Base-by-base conservation (phyloP, 2,888 invertebrate species). In the Brachypalpus laphriformis region DNA sequence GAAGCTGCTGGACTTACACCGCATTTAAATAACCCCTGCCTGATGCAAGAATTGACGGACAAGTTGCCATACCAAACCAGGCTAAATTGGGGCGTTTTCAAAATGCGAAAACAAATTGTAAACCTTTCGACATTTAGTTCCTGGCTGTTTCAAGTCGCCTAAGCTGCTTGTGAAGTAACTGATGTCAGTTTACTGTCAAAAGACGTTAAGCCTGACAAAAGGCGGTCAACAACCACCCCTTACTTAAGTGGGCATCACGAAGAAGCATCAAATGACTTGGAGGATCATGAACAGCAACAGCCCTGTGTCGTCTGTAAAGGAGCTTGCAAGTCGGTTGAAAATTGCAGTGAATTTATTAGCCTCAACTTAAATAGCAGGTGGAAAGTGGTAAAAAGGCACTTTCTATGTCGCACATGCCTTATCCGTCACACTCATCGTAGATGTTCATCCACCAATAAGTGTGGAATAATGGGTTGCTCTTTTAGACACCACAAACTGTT, bases 21-120 rank as follows among this genome's bases (percentile, higher is more conserved):
- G 22, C 66, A 86, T 47, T 40, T 87, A 34, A 75, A 47, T 14
- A 86, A 87, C 49, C 37, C 37, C n/a, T 40, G 37, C n/a, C 14
- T 40, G 14, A n/a, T 8, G 37, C n/a, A n/a, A n/a, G 37, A 87
- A 57, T 42, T 87, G 6, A 45, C 78, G 20, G 83, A 81, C n/a
- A 74, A 82, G 28, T 34, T 87, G 7, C 86, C 86, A 7, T 40
- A 81, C 2, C 78, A 71, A 42, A 66, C 81, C 49, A 37, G 66
- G 51, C 37, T 87, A 20, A 31, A 87, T 20, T 87, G 87, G 87
- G 82, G 83, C 14, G 14, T 40, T 4, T 40, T 40, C n/a, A 40
- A 40, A 5, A 40, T 40, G 37, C n/a, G 37, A 40, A 40, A n/a
- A n/a, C 37, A 40, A 3, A 14, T 14, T 14, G 14, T 14, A 11